A percentile compares a stretch with the other conserved stretches of the same genome.
phyloP scores from a whole-genome alignment of 2,113 vertebrate genomes.

The Lophochroa leadbeateri region DNA sequence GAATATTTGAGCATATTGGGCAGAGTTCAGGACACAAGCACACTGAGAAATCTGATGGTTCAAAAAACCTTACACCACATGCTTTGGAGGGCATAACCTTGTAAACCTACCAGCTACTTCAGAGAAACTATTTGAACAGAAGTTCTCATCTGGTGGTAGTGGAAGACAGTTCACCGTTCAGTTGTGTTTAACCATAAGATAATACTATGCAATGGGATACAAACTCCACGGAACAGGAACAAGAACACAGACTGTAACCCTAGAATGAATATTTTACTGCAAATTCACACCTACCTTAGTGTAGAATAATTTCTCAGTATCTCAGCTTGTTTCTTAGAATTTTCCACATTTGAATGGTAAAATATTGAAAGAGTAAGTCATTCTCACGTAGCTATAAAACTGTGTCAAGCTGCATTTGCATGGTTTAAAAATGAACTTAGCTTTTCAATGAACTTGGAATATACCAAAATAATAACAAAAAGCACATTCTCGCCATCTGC shows the following conservation, averaged over 20 bases:
- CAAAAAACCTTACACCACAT: neutral
- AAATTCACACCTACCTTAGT: neutral
- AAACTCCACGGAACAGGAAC: neutral
- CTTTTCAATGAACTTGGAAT: neutral
- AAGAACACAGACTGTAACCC: neutral
- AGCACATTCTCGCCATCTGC: neutral
- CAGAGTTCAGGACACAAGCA: neutral
- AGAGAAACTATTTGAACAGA: neutral
- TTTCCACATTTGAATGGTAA: neutral
- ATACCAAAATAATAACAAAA: neutral
- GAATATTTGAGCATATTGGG: accelerated
- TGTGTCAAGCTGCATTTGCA: neutral
- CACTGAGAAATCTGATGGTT: neutral
- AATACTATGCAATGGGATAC: neutral
- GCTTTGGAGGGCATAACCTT: neutral
- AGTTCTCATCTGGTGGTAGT: neutral
- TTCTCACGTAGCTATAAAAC: neutral
- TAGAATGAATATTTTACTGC: neutral
- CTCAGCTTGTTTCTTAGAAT: neutral
- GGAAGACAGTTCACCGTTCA: neutral
- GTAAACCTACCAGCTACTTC: neutral
- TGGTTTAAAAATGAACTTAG: neutral
- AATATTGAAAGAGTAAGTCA: neutral
- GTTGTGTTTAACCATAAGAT: neutral
- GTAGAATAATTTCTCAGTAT: neutral